Base-by-base conservation (phyloP, 2,888 invertebrate genomes). In the Desoria tigrina region DNA sequence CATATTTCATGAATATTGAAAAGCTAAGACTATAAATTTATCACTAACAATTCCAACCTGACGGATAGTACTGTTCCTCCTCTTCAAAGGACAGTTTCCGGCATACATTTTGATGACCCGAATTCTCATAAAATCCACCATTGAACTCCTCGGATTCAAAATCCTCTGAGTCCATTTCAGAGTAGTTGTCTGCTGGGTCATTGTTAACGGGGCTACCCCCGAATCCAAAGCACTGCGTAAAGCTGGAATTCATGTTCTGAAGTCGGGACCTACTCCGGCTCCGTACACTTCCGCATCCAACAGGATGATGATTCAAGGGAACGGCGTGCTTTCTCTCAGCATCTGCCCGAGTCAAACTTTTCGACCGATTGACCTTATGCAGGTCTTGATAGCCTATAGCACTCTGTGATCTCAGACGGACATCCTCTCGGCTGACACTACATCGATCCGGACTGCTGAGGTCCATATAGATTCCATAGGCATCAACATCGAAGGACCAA, bases 401-500 rank as follows among this genome's bases (percentile, higher is more conserved):
- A 56, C 66, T 65, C 2, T 63, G 61, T 1, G 69, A 65, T 54
- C 72, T 61, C n/a, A n/a, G 6, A 3, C 37, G 6, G 23, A 69
- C 14, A 27, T 72, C 72, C 23, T 71, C 71, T 28, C 66, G 66
- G 27, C 68, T 68, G 9, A 50, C 49, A 61, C 66, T 68, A n/a
- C 32, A 32, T 11, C 65, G 55, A 32, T 37, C 37, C 39, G 45
- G 49, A 21, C 28, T 59, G n/a, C n/a, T 66, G n/a, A 66, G 66
- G 57, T 69, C 72, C 72, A 71, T 71, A 56, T 75, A 75, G 42
- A 71, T 75, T 53, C 72, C 73, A 39, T 72, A 73, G 1, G 74
- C 73, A 42, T 75, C 73, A 66, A 75, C 65, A 45, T 75, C 74
- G 61, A 73, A 71, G 45, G 74, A 74, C 72, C 73, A 74, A 49